These are phyloP conservation scores for Autographa gamma DNA, from an alignment of 2,888 invertebrate species.

Conservation along the genomic window DNA sequence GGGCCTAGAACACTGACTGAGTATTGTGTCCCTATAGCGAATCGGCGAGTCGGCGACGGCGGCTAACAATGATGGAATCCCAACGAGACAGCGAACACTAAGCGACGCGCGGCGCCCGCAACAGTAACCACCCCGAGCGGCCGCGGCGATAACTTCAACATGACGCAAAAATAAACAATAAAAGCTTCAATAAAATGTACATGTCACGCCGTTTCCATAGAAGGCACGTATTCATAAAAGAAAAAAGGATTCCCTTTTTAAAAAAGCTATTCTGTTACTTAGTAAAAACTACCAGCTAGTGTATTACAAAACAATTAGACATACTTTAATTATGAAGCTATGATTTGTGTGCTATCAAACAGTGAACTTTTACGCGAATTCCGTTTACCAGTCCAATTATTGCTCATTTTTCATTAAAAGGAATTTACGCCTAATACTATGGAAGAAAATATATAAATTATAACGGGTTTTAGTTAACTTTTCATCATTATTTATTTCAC, in stretches of 20 bases:
- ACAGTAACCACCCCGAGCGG: slow-evolving; percentile 32
- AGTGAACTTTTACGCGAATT: slow-evolving; percentile 55
- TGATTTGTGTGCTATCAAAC: slow-evolving; percentile 74
- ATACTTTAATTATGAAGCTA: slow-evolving; percentile 72
- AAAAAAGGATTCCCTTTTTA: slow-evolving; percentile 70
- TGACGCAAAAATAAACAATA: slow-evolving; percentile 69
- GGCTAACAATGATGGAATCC: slow-evolving; percentile 50
- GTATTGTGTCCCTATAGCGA: slow-evolving; percentile 58
- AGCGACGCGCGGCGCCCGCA: slow-evolving; percentile 44
- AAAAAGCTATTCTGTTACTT: slow-evolving; percentile 85
- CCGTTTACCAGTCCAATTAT: slow-evolving; percentile 56
- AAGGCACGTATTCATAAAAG: slow-evolving; percentile 84
- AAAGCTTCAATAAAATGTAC: slow-evolving; percentile 75
- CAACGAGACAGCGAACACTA: slow-evolving; percentile 56
- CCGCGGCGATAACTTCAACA: slow-evolving; percentile 58
- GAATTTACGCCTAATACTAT: slow-evolving; percentile 59
- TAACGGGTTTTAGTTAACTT: slow-evolving; percentile 66
- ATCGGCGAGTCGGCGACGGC: slow-evolving; percentile 26
- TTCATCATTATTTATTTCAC: slow-evolving; percentile 63
- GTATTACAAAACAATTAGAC: slow-evolving; percentile 70
- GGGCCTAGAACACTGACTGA: slow-evolving; percentile 60
- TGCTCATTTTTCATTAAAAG: slow-evolving; percentile 56
- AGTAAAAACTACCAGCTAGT: slow-evolving; percentile 76
- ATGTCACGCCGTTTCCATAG: slow-evolving; percentile 74
- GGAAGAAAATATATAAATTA: slow-evolving; percentile 55